Evolutionary conservation across 2,797 vertebrate species (phyloP).

Genomic region (Pelobates cultripes): DNA sequence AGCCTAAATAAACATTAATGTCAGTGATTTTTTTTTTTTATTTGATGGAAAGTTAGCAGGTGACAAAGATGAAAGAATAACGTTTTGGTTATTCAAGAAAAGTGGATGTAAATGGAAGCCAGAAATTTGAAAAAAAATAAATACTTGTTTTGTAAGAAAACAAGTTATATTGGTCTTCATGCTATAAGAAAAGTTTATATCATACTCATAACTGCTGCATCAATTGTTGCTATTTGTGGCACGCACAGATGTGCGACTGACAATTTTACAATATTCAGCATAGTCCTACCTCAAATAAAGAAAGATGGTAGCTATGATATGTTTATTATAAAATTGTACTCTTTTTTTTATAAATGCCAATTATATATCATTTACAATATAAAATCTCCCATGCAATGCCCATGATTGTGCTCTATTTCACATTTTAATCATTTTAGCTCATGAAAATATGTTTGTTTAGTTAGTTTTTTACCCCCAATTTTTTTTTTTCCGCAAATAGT

Average conservation of each 20-base stretch:
- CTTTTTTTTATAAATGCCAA: slow-evolving; percentile 61
- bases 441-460: neutral
- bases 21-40: slow-evolving; percentile 60
- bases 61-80: slow-evolving; percentile 64
- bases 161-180: slow-evolving; percentile 49
- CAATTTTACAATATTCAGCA: slow-evolving; percentile 52
- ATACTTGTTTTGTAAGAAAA: slow-evolving; percentile 52
- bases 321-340: slow-evolving; percentile 59
- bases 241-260: slow-evolving; percentile 11
- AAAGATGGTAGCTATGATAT: slow-evolving; percentile 59
- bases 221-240: slow-evolving; percentile 23
- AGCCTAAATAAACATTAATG: slow-evolving; percentile 56
- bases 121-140: slow-evolving; percentile 13
- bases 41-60: slow-evolving; percentile 62
- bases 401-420: slow-evolving; percentile 41
- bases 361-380: slow-evolving; percentile 47
- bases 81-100: slow-evolving; percentile 4
- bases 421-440: slow-evolving; percentile 1
- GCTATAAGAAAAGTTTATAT: slow-evolving; percentile 36
- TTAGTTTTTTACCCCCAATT: slow-evolving; percentile 2
- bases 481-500: slow-evolving; percentile 47
- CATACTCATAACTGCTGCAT: slow-evolving; percentile 14
- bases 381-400: slow-evolving; percentile 61
- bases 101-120: slow-evolving; percentile 31
- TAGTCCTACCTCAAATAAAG: slow-evolving; percentile 55